These are phyloP conservation scores for Gorsachius goisagi DNA, from an alignment of 2,113 vertebrate species.

Conservation along the genomic window DNA sequence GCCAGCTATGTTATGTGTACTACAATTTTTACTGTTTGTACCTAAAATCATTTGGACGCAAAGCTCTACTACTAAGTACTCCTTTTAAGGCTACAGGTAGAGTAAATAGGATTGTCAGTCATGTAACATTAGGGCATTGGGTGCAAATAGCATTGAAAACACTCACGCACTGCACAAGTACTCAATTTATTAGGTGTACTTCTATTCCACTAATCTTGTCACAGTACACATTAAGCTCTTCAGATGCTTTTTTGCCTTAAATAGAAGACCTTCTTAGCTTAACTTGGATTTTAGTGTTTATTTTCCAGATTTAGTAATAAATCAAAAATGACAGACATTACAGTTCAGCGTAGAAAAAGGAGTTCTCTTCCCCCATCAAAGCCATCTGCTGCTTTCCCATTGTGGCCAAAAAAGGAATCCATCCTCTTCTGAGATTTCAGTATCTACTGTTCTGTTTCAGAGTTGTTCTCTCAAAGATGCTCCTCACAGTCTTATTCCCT, in stretches of 20 bases:
- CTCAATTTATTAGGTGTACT: background rate
- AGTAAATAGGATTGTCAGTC: background rate
- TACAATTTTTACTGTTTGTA: background rate
- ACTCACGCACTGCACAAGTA: fast-evolving
- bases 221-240: background rate
- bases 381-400: background rate
- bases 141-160: background rate
- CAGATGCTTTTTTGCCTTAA: background rate
- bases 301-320: background rate
- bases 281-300: conserved; percentile 3
- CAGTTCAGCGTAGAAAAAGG: background rate
- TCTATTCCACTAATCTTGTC: background rate
- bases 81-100: background rate
- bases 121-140: background rate
- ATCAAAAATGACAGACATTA: background rate
- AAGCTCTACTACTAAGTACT: background rate
- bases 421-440: background rate
- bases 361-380: background rate
- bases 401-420: background rate
- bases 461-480: background rate
- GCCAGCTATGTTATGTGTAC: background rate
- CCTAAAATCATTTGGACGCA: background rate
- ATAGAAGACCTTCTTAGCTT: background rate
- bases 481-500: background rate
- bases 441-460: background rate